Conservation (phyloP, 2,888 invertebrate genomes). For the Argyra leucocephala region DNA sequence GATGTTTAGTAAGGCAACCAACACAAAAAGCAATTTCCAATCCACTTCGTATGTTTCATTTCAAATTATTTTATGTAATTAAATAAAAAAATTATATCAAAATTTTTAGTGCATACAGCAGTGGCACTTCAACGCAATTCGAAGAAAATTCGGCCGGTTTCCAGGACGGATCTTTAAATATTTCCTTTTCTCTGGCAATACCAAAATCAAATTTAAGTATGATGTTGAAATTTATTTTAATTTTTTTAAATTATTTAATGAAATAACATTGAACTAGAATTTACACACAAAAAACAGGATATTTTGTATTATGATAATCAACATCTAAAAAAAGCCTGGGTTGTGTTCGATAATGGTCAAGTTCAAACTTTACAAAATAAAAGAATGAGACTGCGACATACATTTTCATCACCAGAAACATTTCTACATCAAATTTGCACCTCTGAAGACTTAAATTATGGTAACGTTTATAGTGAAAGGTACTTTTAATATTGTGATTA, state of each 20-base stretch:
- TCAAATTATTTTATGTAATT: neutral
- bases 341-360: slow-evolving; percentile 34
- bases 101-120: slow-evolving; percentile 19
- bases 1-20: slow-evolving; percentile 33
- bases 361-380: slow-evolving; percentile 28
- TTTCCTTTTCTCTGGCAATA: slow-evolving; percentile 40
- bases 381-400: slow-evolving; percentile 38
- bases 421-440: slow-evolving; percentile 32
- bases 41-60: slow-evolving; percentile 23
- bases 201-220: slow-evolving; percentile 23
- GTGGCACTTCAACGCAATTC: slow-evolving; percentile 32
- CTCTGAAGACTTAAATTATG: slow-evolving; percentile 37
- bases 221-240: too few species aligned
- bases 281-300: slow-evolving; percentile 26
- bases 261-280: slow-evolving; percentile 19
- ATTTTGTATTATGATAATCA: slow-evolving; percentile 38
- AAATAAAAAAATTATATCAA: neutral
- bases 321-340: slow-evolving; percentile 39
- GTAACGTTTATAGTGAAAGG: slow-evolving; percentile 39
- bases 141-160: slow-evolving; percentile 40
- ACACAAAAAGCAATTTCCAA: slow-evolving; percentile 18
- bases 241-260: too few species aligned
- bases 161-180: slow-evolving; percentile 40
- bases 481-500: slow-evolving; percentile 16
- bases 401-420: slow-evolving; percentile 40